phyloP scores from a whole-genome alignment of 2,888 invertebrate species.

The Diabrotica balteata region DNA sequence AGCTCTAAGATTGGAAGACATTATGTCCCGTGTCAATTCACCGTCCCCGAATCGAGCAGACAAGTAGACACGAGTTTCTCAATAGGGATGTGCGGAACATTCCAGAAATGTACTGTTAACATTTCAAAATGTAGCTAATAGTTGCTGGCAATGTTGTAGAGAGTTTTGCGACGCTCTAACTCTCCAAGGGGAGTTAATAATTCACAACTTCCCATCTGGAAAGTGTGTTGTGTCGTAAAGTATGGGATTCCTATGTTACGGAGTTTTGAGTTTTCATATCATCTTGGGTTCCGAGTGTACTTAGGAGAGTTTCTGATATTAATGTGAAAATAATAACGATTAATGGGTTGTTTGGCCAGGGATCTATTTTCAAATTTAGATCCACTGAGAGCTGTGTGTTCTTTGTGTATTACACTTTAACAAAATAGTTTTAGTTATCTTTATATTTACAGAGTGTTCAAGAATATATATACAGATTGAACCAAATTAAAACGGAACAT shows the following conservation, averaged over 20 bases:
- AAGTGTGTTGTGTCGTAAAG: constrained; percentile 11
- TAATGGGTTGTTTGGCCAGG: not conserved
- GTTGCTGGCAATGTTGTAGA: constrained; percentile 11
- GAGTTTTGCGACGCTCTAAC: constrained; percentile 5
- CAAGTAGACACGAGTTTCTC: not conserved
- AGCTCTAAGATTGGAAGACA: no score
- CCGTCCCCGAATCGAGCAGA: not conserved
- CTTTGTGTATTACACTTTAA: no score
- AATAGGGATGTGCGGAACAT: not conserved
- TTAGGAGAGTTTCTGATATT: constrained; percentile 7
- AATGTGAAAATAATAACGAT: constrained; percentile 13
- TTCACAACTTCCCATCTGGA: constrained; percentile 11
- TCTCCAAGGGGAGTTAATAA: constrained; percentile 13
- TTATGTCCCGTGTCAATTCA: no score
- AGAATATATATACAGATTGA: no score
- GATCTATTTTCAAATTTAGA: no score
- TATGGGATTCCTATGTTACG: constrained; percentile 7
- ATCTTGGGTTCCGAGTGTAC: constrained; percentile 4
- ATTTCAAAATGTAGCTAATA: constrained; percentile 7
- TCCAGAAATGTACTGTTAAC: constrained; percentile 6
- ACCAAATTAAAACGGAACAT: no score
- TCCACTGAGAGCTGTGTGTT: no score
- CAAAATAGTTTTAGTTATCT: no score
- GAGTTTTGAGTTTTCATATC: constrained; percentile 8
- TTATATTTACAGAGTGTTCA: no score